Evolutionary conservation across 37 sponge, comb jelly and placozoan genomes (phyloP).

Genomic region (Geodia barretti): DNA sequence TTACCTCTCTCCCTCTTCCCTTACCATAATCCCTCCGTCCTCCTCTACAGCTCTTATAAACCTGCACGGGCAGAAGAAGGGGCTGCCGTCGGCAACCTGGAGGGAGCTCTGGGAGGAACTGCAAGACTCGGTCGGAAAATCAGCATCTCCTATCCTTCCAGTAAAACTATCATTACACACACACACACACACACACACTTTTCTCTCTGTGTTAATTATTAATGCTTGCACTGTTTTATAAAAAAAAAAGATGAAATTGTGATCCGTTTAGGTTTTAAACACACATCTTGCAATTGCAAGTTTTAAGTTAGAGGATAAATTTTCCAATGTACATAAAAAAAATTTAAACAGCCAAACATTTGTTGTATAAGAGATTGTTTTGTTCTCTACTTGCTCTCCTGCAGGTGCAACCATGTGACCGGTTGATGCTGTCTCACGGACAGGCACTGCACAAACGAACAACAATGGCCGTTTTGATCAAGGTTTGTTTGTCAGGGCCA

Average conservation of each 20-base stretch:
- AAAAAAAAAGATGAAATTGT: too few relatives aligned
- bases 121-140: neutral
- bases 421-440: conserved; percentile 18
- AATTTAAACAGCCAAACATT: too few relatives aligned
- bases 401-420: neutral
- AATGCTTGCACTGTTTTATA: too few relatives aligned
- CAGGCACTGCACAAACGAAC: conserved; percentile 78
- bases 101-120: conserved; percentile 40
- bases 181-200: too few relatives aligned
- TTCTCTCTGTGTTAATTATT: too few relatives aligned
- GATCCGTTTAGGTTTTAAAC: too few relatives aligned
- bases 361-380: too few relatives aligned
- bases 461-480: conserved; percentile 84
- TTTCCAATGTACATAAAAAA: too few relatives aligned
- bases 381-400: neutral
- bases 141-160: neutral
- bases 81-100: conserved; percentile 20
- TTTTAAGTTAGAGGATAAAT: too few relatives aligned
- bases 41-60: conserved; percentile 44
- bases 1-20: neutral
- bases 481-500: conserved; percentile 78
- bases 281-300: too few relatives aligned
- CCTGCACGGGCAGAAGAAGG: neutral
- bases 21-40: neutral
- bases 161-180: too few relatives aligned